These are phyloP conservation scores for Catocala nupta DNA, from an alignment of 2,888 invertebrate species.

Conservation along the genomic window DNA sequence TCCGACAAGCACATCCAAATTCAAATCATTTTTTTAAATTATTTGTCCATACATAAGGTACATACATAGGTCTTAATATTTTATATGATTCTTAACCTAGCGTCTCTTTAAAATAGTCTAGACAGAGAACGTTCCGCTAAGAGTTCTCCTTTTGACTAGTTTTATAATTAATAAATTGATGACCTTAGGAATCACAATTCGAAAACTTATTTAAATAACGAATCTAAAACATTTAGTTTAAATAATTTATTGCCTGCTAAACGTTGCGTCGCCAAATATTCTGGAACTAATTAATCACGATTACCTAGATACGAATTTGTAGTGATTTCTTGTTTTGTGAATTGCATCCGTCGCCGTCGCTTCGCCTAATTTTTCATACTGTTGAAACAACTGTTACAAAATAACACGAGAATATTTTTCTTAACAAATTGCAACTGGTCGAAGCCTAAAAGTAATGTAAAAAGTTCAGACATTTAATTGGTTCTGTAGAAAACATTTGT, in stretches of 20 bases:
- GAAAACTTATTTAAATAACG: background rate
- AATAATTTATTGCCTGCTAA: background rate
- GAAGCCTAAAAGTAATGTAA: background rate
- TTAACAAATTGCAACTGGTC: background rate
- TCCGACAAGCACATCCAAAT: too few species aligned
- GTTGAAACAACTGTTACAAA: constrained; percentile 27
- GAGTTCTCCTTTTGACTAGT: too few species aligned
- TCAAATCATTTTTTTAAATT: too few species aligned
- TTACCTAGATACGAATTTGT: constrained; percentile 12
- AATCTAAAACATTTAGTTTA: background rate
- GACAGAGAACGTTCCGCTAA: too few species aligned
- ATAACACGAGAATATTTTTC: background rate
- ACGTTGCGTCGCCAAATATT: constrained; percentile 37
- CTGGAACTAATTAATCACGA: constrained; percentile 22
- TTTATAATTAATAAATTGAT: too few species aligned
- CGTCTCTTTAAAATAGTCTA: too few species aligned
- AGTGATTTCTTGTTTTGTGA: constrained; percentile 4
- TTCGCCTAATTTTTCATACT: constrained; percentile 21
- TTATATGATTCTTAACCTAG: too few species aligned
- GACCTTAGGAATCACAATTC: too few species aligned
- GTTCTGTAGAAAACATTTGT: background rate
- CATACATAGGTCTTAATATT: too few species aligned
- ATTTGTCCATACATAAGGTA: too few species aligned
- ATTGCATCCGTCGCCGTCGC: background rate
- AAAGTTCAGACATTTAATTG: background rate